A percentile compares a stretch with the other conserved stretches of the same genome.
phyloP scores from a whole-genome alignment of 2,797 vertebrate species.

The Hemibagrus guttatus region DNA sequence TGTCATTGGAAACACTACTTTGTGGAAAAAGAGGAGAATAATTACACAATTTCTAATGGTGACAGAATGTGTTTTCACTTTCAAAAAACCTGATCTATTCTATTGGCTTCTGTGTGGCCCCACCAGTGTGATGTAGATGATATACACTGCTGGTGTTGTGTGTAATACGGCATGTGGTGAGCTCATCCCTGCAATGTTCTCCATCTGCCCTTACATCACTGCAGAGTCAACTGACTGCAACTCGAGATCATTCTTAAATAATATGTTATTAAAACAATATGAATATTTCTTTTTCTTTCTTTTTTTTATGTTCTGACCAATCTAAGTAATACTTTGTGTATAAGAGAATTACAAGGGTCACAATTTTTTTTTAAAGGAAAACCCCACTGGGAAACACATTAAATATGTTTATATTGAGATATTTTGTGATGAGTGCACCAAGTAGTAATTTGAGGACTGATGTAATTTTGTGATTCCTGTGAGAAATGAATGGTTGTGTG shows the following conservation, averaged over 20 bases:
- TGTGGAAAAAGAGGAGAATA: not conserved
- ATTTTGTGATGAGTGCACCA: not conserved
- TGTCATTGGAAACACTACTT: not conserved
- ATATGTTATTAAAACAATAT: not conserved
- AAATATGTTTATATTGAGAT: not conserved
- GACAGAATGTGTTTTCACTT: not conserved
- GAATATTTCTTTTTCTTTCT: too few relatives aligned
- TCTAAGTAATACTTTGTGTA: not conserved
- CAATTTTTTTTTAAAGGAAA: not conserved
- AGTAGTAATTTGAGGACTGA: not conserved
- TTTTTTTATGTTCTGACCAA: not conserved
- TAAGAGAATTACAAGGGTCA: not conserved
- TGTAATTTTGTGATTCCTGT: not conserved
- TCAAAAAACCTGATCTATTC: not conserved
- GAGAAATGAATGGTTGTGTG: not conserved
- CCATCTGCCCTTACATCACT: slow-evolving; percentile 40
- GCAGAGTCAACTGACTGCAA: slow-evolving; percentile 12
- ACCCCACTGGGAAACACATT: not conserved
- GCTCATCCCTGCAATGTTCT: slow-evolving; percentile 38
- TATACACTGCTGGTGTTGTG: slow-evolving; percentile 21
- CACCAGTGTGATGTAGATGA: not conserved
- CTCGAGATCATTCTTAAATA: not conserved
- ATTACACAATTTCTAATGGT: not conserved
- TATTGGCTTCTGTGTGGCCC: not conserved
- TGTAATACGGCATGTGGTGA: slow-evolving; percentile 27